Base-by-base conservation (phyloP, 2,888 invertebrate species). In the Drosophila algonquin region DNA sequence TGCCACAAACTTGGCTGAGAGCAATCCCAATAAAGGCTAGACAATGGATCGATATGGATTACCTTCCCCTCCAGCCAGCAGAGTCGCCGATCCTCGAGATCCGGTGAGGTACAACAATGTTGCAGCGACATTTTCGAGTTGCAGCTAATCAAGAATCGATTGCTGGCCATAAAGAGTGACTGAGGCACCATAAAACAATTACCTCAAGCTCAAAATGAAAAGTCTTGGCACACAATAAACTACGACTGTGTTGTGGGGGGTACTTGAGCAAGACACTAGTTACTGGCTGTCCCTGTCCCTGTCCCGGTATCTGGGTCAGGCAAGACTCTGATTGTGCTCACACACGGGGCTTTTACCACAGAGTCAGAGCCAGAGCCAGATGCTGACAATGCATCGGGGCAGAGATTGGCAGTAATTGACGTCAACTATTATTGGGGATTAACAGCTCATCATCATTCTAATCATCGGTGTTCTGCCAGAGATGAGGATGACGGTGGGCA, bases 241-340 rank as follows among this genome's bases (percentile, higher is more conserved):
- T 47, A 55, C n/a, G 40, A 40, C 7, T 40, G 40, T 44, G 21
- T 12, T 35, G 21, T 44, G 44, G 54, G 50, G 27, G 8, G 30
- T 59, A 70, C 70, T 56, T 18, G 30, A 27, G 48, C 60, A 14
- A 54, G 18, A 45, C 18, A 44, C 32, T 46, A 24, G 24, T 24
- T 24, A 32, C 14, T 40, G 14, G 7, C 40, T 6, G 57, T 27
- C 52, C 45, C 21, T 18, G 55, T 47, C 14, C 52, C 21, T 21
- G 53, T 47, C 14, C 52, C 46, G 72, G 68, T 70, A 81, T 80
- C 76, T 82, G 81, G 89, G 89, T 83, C 87, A 88, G 30, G 21
- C 63, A 24, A n/a, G 32, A 21, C 46, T 24, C 21, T 40, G 65
- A 50, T 32, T 54, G 24, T 32, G 32, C 10, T 27, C 27, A 27